A percentile compares a stretch with the other conserved stretches of the same genome.
phyloP scores from a whole-genome alignment of 2,888 invertebrate species.

The Limnephilus marmoratus region DNA sequence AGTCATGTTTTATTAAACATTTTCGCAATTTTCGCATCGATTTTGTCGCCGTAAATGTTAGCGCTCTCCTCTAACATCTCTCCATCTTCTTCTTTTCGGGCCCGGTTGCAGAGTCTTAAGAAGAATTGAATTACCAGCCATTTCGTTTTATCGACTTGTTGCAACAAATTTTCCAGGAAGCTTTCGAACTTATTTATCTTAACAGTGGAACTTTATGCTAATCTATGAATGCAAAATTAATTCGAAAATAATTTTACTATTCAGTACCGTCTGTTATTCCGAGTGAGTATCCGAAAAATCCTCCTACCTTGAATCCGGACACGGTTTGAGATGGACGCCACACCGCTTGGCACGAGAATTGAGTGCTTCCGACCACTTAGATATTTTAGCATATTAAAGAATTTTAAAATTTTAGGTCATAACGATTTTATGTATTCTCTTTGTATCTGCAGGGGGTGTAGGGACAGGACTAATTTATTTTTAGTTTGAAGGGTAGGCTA shows the following conservation, averaged over 20 bases:
- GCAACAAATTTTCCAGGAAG: background rate
- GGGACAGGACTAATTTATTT: background rate
- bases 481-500: background rate
- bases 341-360: background rate
- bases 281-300: background rate
- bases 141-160: background rate
- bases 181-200: background rate
- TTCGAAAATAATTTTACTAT: background rate
- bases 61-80: too few species aligned
- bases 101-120: too few species aligned
- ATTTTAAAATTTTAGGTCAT: background rate
- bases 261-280: background rate
- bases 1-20: too few species aligned
- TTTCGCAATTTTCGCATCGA: too few species aligned
- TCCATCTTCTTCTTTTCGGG: too few species aligned
- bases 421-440: background rate
- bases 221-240: background rate
- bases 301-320: background rate
- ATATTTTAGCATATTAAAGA: background rate
- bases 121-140: background rate
- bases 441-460: background rate
- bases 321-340: background rate
- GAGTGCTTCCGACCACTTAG: background rate
- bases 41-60: too few species aligned
- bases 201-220: background rate